A percentile compares a stretch with the other conserved stretches of the same genome.
Conservation (phyloP, 2,797 vertebrate species). For the Centroberyx gerrardi region DNA sequence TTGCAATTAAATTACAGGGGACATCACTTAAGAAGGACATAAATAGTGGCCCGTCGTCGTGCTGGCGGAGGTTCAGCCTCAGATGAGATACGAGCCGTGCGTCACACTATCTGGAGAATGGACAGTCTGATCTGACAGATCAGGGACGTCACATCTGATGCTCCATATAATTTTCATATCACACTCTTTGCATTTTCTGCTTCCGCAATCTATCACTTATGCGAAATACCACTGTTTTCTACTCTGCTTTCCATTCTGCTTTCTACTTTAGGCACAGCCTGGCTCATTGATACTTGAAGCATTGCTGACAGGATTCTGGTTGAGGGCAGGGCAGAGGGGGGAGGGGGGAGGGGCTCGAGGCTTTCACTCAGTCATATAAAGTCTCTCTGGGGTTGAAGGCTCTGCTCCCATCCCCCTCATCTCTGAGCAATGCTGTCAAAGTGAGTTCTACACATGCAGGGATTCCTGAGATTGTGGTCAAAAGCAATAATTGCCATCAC, state of each 20-base stretch:
- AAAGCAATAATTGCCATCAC: neutral
- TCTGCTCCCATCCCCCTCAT: neutral
- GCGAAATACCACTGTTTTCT: neutral
- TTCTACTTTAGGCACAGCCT: neutral
- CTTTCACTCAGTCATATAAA: constrained; percentile 10
- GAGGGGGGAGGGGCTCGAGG: neutral
- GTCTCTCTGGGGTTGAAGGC: neutral
- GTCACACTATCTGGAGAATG: constrained; percentile 23
- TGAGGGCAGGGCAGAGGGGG: neutral
- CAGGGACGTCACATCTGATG: constrained; percentile 5
- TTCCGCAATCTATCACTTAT: neutral
- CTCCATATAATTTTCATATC: neutral
- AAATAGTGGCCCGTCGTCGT: constrained; percentile 73
- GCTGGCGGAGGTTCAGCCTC: constrained; percentile 54
- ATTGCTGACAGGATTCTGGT: neutral
- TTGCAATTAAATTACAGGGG: constrained; percentile 81
- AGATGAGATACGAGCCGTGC: constrained; percentile 61
- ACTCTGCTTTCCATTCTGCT: neutral
- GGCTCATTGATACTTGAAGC: neutral
- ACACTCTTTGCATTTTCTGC: neutral
- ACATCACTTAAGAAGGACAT: constrained; percentile 82
- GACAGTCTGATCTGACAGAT: constrained; percentile 1
- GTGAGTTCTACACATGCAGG: no score
- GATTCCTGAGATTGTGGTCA: neutral
- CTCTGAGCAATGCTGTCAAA: neutral